These are phyloP conservation scores for Ypsolopha sequella DNA, from an alignment of 2,888 invertebrate genomes.

Conservation along the genomic window DNA sequence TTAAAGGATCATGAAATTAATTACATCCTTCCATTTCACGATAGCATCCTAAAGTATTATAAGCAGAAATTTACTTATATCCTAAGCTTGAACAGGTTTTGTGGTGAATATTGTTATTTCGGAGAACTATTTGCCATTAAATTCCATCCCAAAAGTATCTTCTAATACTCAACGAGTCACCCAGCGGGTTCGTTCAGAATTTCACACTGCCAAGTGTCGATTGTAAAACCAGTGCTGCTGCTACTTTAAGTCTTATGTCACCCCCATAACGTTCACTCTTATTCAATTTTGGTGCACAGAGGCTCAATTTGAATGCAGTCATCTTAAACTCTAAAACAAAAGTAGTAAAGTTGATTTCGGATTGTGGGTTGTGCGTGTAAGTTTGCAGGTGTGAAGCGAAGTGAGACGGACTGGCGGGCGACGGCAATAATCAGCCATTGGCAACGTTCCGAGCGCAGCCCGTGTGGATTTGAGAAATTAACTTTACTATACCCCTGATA, in stretches of 20 bases:
- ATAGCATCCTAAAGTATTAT: too few species aligned
- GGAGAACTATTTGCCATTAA: background rate
- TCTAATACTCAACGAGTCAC: background rate
- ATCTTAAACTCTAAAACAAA: background rate
- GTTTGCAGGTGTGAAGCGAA: background rate
- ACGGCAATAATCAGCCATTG: conserved; percentile 23
- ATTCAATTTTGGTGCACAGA: background rate
- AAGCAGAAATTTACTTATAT: too few species aligned
- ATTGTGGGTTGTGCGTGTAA: background rate
- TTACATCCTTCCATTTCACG: too few species aligned
- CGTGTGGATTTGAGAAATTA: conserved; percentile 16
- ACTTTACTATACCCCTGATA: conserved; percentile 11
- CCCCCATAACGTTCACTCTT: background rate
- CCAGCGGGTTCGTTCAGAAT: background rate
- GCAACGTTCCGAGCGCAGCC: conserved; percentile 18
- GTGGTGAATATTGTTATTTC: too few species aligned
- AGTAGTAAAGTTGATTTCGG: background rate
- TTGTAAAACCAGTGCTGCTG: background rate
- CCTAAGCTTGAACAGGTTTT: too few species aligned
- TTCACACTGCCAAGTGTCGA: conserved; percentile 1
- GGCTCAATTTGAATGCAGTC: background rate
- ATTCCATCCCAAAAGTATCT: background rate
- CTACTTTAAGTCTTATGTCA: background rate
- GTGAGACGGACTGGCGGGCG: background rate
- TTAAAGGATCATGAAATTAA: too few species aligned